phyloP scores from a whole-genome alignment of 1,140 invertebrate species.

The Eumeta japonica region DNA sequence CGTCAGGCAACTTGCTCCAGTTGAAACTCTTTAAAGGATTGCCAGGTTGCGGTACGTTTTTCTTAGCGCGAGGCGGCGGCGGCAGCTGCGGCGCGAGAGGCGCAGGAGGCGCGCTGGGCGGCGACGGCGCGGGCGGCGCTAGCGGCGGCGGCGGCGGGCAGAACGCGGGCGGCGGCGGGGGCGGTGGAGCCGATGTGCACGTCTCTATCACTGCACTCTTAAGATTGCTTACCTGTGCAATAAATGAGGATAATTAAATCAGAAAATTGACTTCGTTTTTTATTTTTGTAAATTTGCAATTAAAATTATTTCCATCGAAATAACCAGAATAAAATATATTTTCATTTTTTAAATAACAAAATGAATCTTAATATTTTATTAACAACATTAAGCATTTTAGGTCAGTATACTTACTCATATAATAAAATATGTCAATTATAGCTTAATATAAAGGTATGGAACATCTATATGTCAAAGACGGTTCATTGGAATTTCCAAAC shows the following conservation, averaged over 20 bases:
- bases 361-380: no score
- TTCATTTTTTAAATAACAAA: no score
- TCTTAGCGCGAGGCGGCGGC: constrained; percentile 60
- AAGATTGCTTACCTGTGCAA: constrained; percentile 48
- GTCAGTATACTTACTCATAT: no score
- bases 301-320: background rate
- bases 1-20: constrained; percentile 92
- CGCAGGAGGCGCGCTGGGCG: constrained; percentile 52
- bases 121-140: constrained; percentile 57
- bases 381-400: no score
- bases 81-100: constrained; percentile 56
- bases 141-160: constrained; percentile 64
- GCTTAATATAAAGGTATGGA: no score
- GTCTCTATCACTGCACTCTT: constrained; percentile 51
- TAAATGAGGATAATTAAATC: constrained; percentile 3
- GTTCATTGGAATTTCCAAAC: no score
- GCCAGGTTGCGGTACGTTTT: constrained; percentile 84
- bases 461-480: no score
- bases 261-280: background rate
- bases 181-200: constrained; percentile 46
- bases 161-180: constrained; percentile 53
- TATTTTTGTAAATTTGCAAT: no score
- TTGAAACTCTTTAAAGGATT: constrained; percentile 96
- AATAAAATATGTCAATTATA: no score
- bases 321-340: background rate